phyloP scores from a whole-genome alignment of 92 coral and sea anemone species.

The Epizoanthus illoricatus region DNA sequence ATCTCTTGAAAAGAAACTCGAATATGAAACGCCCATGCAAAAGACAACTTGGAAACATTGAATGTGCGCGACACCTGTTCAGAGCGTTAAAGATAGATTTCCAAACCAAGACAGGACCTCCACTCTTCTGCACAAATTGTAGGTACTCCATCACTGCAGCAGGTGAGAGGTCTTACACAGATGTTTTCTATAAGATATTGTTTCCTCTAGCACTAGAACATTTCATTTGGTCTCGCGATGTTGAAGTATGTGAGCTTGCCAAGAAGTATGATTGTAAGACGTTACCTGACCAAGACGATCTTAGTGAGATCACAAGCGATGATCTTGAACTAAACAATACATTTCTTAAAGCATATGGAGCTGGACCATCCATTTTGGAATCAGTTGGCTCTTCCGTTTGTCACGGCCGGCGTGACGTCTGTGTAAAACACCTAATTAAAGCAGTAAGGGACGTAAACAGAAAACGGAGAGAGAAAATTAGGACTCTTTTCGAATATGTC shows the following conservation, averaged over 20 bases:
- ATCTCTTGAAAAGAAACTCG: neutral
- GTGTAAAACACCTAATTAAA: neutral
- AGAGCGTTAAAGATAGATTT: neutral
- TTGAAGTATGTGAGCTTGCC: constrained; percentile 31
- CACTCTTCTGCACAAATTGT: constrained; percentile 26
- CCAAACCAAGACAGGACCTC: constrained; percentile 6
- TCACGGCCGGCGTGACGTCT: neutral
- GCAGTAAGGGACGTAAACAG: constrained; percentile 7
- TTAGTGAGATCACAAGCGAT: constrained; percentile 3
- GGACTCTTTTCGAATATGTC: constrained; percentile 25
- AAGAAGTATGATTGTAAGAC: neutral
- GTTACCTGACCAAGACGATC: neutral
- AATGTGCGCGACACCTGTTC: constrained; percentile 12
- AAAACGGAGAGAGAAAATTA: constrained; percentile 11
- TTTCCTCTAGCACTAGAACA: constrained; percentile 29
- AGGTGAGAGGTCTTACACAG: constrained; percentile 6
- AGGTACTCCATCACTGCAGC: neutral
- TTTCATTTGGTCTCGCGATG: constrained; percentile 34
- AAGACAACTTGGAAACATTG: constrained; percentile 21
- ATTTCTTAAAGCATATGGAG: neutral
- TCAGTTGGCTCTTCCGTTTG: neutral
- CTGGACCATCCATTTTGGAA: neutral
- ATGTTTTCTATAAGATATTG: constrained; percentile 23
- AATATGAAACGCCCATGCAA: neutral
- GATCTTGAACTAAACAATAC: constrained; percentile 18